Percentiles rank a stretch among this genome's conserved stretches.
Evolutionary conservation across 2,113 vertebrate genomes (phyloP).

Genomic region (Anser brachyrhynchus): DNA sequence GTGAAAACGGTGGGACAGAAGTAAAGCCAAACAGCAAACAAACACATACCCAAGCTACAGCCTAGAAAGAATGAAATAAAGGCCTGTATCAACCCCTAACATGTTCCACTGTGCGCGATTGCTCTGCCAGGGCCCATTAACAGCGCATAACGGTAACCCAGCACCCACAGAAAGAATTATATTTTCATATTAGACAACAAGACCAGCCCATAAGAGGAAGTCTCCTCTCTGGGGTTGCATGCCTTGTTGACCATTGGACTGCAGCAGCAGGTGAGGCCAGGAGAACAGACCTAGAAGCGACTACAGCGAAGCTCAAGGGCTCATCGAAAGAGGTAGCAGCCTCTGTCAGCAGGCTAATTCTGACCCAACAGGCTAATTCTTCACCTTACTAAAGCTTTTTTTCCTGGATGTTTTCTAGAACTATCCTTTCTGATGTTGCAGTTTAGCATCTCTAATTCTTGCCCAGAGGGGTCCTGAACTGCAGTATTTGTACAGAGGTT

Average conservation of each 20-base stretch:
- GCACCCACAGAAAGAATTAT: conserved; percentile 8
- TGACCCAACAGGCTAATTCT: background rate
- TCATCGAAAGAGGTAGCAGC: background rate
- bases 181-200: conserved; percentile 1
- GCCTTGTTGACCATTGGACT: background rate
- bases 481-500: background rate
- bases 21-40: background rate
- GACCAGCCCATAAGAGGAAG: background rate
- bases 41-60: background rate
- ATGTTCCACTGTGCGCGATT: background rate
- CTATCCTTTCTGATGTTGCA: background rate
- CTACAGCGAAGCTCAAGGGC: background rate
- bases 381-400: background rate
- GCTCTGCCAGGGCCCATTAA: conserved; percentile 48
- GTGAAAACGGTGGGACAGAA: rapidly evolving
- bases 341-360: background rate
- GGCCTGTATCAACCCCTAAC: background rate
- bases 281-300: background rate
- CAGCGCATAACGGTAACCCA: background rate
- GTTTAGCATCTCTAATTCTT: background rate
- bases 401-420: background rate
- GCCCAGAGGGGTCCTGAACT: background rate
- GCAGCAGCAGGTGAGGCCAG: background rate
- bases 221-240: background rate
- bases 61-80: background rate